Evolutionary conservation across 2,797 vertebrate genomes (phyloP), one percentile per base, ranked within the genome.

Genomic region (Anableps anableps): DNA sequence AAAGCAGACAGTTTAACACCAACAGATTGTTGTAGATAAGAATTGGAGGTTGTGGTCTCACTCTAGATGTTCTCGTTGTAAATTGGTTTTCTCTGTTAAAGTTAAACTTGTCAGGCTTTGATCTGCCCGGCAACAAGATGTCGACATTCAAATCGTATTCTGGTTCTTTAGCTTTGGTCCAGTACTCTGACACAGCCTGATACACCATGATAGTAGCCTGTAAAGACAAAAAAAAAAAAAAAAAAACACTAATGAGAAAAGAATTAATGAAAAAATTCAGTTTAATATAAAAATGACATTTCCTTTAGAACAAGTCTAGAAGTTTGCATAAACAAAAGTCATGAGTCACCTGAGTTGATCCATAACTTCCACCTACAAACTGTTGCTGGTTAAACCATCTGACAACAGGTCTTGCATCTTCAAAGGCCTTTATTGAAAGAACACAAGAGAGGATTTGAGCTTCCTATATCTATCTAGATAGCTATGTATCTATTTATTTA

Each of bases 121-220:
- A 50, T 0, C 95, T 94, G 16, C 95, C 96, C 0, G 96, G 94
- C 72, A 98, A 83, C 2, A 85, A 38, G 31, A 99, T 78, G 6
- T 95, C 92, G 58, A 99, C 94, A 0, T 96, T 89, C 55, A 99
- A 86, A 78, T 96, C 81, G 62, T 96, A 89, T 0, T 94, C 71
- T 64, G 95, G 83, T 1, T 77, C 45, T 0, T 93, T 91, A 0
- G 86, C 38, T 0, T 16, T 79, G 0, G 66, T 26, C 91, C 96
- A 95, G 88, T 97, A 97, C 72, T 95, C 92, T 29, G 97, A 91
- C 81, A 98, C 77, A 0, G 96, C 96, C 89, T 98, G 97, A 93
- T 97, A 97, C 26, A 96, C 97, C 83, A 96, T 84, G 53, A 97
- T 95, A 43, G 97, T 98, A 23, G 97, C 94, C 97, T 98, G 84